A percentile compares a stretch with the other conserved stretches of the same genome.
These are phyloP conservation scores for Batillaria attramentaria DNA, from an alignment of 1,140 invertebrate species.

Conservation along the genomic window DNA sequence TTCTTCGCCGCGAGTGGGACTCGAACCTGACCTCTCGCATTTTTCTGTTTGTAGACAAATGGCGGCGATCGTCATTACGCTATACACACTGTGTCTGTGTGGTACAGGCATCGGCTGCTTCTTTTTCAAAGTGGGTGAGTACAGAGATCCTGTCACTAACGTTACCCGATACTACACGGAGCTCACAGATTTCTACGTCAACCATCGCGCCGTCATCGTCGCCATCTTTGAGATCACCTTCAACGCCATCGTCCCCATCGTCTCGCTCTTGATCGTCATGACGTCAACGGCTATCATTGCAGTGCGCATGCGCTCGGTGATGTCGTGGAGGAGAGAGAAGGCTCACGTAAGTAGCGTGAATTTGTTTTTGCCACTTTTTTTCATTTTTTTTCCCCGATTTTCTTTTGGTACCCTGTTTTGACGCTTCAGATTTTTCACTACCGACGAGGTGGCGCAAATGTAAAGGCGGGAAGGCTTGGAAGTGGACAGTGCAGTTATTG, in stretches of 20 bases:
- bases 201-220: constrained; percentile 11
- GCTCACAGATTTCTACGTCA: constrained; percentile 7
- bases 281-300: not conserved
- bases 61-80: too few relatives aligned
- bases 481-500: too few relatives aligned
- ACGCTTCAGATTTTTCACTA: too few relatives aligned
- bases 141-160: not conserved
- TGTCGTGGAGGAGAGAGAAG: not conserved
- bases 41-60: too few relatives aligned
- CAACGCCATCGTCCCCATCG: not conserved
- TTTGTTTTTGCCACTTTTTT: too few relatives aligned
- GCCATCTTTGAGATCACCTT: not conserved
- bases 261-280: constrained; percentile 5
- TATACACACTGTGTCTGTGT: not conserved
- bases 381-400: too few relatives aligned
- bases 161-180: not conserved
- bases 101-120: not conserved
- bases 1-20: too few relatives aligned
- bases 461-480: too few relatives aligned
- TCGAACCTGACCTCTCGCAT: too few relatives aligned
- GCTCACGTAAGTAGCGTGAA: too few relatives aligned
- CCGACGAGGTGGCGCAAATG: too few relatives aligned
- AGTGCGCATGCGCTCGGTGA: not conserved
- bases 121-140: not conserved
- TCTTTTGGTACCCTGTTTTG: too few relatives aligned